Base-by-base conservation (phyloP, 1,140 invertebrate genomes). In the Cephus cinctus region DNA sequence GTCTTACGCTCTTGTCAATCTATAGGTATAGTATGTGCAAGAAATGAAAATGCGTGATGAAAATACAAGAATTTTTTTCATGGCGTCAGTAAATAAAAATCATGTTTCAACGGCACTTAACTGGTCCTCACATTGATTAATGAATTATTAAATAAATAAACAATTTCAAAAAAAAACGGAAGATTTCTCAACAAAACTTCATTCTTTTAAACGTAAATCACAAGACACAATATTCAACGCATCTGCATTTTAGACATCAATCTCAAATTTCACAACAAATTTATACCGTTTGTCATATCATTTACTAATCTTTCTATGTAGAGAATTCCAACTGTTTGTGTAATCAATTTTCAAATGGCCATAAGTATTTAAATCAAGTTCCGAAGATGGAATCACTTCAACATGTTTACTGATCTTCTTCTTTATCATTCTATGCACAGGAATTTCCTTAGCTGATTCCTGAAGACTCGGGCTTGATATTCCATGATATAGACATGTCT, bases 321-420 rank as follows among this genome's bases (percentile, higher is more conserved):
- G 65, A 2, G 81, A 84, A 60, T 85, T 83, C 86, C 86, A 87
- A 63, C 83, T 87, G 59, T 78, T 83, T 2, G 84, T 85, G 60
- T 88, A 87, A 68, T 88, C 86, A 47, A 88, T 87, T 69, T 86
- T 84, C 11, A 87, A 71, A 56, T 87, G 84, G 18, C 86, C 86
- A 50, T 87, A 85, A 18, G 80, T 80, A 27, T 81, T 87, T 6
- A 86, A 66, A 21, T 82, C 80, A 59, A 85, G 81, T 63, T 82
- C 66, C 4, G 63, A 43, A 9, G 66, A 42, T 8, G 61, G 51
- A 35, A 58, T 34, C 35, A 63, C 50, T 41, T 67, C 56, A 27
- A 59, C 43, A 43, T 64, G 62, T 36, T 58, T 58, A n/a, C 14
- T 56, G 54, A 40, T 64, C 61, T 39, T 61, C 50, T 36, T 25